A percentile compares a stretch with the other conserved stretches of the same genome.
These are phyloP conservation scores for Crenichthys baileyi DNA, from an alignment of 2,797 vertebrate species.

Conservation along the genomic window DNA sequence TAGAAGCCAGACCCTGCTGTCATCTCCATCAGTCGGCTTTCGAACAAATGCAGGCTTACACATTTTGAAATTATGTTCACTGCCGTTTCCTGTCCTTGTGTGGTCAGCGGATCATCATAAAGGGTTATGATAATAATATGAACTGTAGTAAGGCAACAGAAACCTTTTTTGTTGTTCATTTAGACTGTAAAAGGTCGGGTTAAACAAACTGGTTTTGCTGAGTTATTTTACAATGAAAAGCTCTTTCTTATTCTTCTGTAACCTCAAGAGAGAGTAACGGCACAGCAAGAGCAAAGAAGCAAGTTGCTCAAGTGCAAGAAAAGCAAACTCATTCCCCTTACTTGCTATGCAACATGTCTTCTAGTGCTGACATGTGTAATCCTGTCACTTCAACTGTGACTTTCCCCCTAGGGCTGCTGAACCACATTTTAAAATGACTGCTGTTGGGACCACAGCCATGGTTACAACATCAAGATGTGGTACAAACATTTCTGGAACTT, in stretches of 20 bases:
- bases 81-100: constrained; percentile 33
- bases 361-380: constrained; percentile 47
- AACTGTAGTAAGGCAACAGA: background rate
- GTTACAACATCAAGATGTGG: no score
- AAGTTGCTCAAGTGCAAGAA: constrained; percentile 46
- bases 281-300: constrained; percentile 23
- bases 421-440: constrained; percentile 19
- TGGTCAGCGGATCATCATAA: background rate
- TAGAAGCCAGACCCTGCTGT: constrained; percentile 65
- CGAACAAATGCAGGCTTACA: constrained; percentile 12
- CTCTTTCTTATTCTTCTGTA: constrained; percentile 12
- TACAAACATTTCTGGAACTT: no score
- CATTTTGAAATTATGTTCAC: constrained; percentile 7
- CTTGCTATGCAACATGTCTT: constrained; percentile 43
- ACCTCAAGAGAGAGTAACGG: constrained; percentile 32
- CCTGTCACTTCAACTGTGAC: constrained; percentile 18
- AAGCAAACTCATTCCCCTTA: constrained; percentile 35
- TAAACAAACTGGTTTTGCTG: constrained; percentile 14
- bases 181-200: constrained; percentile 8
- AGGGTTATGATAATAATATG: background rate
- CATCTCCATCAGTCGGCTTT: constrained; percentile 54
- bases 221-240: constrained; percentile 13
- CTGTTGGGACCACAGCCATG: no score
- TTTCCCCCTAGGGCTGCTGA: constrained; percentile 26
- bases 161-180: constrained; percentile 3